A percentile compares a stretch with the other conserved stretches of the same genome.
phyloP scores from a whole-genome alignment of 2,888 invertebrate species.

The Pseudoips prasinana region DNA sequence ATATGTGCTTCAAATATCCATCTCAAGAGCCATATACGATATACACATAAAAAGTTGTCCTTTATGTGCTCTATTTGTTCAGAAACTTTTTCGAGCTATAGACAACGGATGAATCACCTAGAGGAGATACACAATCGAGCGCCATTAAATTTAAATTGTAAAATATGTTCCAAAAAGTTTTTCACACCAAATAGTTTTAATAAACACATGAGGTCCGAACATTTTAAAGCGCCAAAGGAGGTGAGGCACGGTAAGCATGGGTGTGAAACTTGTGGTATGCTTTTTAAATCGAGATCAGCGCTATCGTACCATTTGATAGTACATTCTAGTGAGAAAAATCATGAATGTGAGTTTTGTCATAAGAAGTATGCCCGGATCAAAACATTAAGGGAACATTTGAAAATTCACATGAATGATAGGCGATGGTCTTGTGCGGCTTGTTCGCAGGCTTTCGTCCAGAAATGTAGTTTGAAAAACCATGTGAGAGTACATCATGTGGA shows the following conservation, averaged over 20 bases:
- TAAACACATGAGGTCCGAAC: conserved; percentile 22
- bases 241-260: conserved; percentile 14
- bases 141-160: conserved; percentile 26
- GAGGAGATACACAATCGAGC: conserved; percentile 26
- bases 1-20: conserved; percentile 16
- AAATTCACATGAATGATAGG: conserved; percentile 45
- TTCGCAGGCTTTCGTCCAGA: conserved; percentile 43
- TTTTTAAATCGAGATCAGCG: conserved; percentile 15
- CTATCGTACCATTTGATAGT: conserved; percentile 18
- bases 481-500: conserved; percentile 27
- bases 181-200: conserved; percentile 16
- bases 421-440: conserved; percentile 39
- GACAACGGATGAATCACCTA: conserved; percentile 20
- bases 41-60: conserved; percentile 44
- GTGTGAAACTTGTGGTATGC: conserved; percentile 21
- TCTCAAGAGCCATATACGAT: conserved; percentile 35
- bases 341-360: conserved; percentile 56
- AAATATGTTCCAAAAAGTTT: conserved; percentile 28
- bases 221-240: conserved; percentile 17
- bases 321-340: conserved; percentile 48
- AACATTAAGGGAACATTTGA: conserved; percentile 39
- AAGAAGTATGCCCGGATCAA: conserved; percentile 44
- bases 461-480: conserved; percentile 45
- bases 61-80: conserved; percentile 32
- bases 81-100: conserved; percentile 15